Base-by-base conservation (phyloP, 2,888 invertebrate species). In the Mesoligia furuncula region DNA sequence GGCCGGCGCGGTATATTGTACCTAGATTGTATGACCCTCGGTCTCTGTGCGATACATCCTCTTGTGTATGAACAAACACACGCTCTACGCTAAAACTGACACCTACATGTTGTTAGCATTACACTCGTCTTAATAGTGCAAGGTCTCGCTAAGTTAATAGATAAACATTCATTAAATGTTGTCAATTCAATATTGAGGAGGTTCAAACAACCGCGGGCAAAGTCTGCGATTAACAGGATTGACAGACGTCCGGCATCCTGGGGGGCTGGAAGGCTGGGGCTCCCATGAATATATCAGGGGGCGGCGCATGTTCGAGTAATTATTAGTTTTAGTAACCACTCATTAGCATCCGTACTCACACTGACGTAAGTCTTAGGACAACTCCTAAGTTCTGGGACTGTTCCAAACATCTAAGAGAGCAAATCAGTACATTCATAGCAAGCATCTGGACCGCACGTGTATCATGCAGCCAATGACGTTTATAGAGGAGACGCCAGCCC, bases 31-130 rank as follows among this genome's bases (percentile, higher is more conserved):
- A 27, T 31, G 71, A 45, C 31, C 65, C 15, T 42, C 17, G 6
- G 9, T 59, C 8, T 36, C 9, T 15, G 20, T 73, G 6, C 13
- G 48, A 69, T 24, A 27, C 1, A 6, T 27, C 31, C 42, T 11
- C 42, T 31, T 13, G 17, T 31, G 17, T 42, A 27, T 31, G 0
- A 54, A 71, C 71, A 74, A 57, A 57, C 31, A 51, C 48, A 57
- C 31, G 8, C n/a, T 42, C 8, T 7, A 1, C 42, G 71, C 31
- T 57, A 74, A 20, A 72, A 72, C 13, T 72, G 73, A 57, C 73
- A 74, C 31, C 6, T 45, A 17, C 11, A n/a, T 57, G 72, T 72
- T 74, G 31, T 72, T 72, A 42, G 31, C 13, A 17, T 57, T n/a
- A 27, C 72, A 71, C 31, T 57, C 8, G n/a, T 27, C 36, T 51